Conservation (phyloP, 2,113 vertebrate species). For the Lanius ludovicianus region DNA sequence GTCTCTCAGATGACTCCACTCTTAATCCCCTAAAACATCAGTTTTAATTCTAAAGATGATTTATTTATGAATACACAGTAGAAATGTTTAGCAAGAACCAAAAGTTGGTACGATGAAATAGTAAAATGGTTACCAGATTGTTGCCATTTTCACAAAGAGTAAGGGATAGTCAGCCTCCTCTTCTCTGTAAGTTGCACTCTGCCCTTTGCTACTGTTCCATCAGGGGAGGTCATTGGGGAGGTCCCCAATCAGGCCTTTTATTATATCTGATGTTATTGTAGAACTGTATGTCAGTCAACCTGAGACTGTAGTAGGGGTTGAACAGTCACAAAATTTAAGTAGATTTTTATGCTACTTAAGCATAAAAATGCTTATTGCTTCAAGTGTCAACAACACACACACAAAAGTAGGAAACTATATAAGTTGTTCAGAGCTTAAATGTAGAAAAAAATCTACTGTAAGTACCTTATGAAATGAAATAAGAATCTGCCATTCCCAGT, state of each 20-base stretch:
- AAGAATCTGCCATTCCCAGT: not conserved
- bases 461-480: not conserved
- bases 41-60: not conserved
- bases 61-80: not conserved
- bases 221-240: not conserved
- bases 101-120: not conserved
- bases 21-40: not conserved
- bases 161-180: not conserved
- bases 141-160: not conserved
- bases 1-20: not conserved
- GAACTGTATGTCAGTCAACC: not conserved
- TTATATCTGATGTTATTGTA: not conserved
- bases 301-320: not conserved
- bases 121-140: not conserved
- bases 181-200: not conserved
- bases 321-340: not conserved
- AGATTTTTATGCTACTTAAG: not conserved
- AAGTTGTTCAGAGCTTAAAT: not conserved
- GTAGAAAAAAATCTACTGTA: not conserved
- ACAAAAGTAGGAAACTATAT: not conserved
- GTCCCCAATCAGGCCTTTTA: not conserved
- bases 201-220: not conserved
- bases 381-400: not conserved
- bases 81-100: not conserved
- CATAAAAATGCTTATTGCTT: not conserved